Base-by-base conservation (phyloP, 2,113 vertebrate species). In the Climacteris rufus region DNA sequence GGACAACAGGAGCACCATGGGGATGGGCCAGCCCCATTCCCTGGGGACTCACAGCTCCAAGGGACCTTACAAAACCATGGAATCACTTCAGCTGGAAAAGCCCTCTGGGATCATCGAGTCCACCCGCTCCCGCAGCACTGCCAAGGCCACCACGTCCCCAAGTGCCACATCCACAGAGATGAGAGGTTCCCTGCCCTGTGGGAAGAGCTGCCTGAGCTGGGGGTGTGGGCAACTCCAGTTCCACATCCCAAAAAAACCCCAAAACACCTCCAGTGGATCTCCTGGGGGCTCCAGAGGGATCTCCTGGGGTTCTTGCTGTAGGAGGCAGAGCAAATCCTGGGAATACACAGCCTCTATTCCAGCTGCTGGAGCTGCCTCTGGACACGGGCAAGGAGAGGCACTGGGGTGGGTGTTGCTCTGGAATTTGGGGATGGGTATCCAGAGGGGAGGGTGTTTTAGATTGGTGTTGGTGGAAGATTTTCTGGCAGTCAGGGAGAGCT, bases 331-430 rank as follows among this genome's bases (percentile, higher is more conserved):
- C 19, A 31, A 33, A 44, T 23, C 39, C 52, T 10, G n/a, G 59
- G 42, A 30, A 22, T 13, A 0, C 2, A 1, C 28, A n/a, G n/a
- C 25, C 13, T 6, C 77, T 23, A 1, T 7, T 47, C 23, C 64
- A 44, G n/a, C 40, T 24, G 39, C 68, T 39, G 42, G 57, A 68
- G 31, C 39, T 49, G n/a, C 37, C 35, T 17, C 76, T 27, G 35
- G 40, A 54, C 39, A 28, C 45, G 31, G 71, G 72, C 9, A 23
- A 66, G 61, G 57, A 56, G 45, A 6, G 23, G 45, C 35, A 22
- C 24, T 7, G 11, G n/a, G 31, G 33, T 10, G 35, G 20, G 2
- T 8, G 3, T 9, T 23, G 22, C 64, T 19, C 75, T 77, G 52
- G 44, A 31, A 30, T 59, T 28, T 28, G 59, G 11, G 2, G 15